Evolutionary conservation across 2,113 vertebrate genomes (phyloP).

Genomic region (Hemichromis elongatus): DNA sequence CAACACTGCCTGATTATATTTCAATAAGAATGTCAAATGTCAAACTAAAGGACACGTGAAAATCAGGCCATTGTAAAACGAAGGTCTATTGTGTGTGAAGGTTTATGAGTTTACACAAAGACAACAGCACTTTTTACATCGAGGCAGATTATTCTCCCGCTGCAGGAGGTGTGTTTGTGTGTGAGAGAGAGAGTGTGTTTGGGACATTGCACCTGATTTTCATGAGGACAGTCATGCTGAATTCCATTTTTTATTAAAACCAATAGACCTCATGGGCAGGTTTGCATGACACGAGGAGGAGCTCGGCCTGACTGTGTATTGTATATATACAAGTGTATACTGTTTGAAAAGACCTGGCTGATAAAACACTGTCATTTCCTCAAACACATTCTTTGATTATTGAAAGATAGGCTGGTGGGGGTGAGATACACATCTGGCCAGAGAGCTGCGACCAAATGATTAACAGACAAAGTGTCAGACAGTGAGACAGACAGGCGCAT

Average conservation of each 20-base stretch:
- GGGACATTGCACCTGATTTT: constrained; percentile 29
- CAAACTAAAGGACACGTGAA: not conserved
- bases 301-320: not conserved
- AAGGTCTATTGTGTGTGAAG: not conserved
- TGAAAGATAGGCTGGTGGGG: not conserved
- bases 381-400: constrained; percentile 40
- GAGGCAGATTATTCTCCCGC: not conserved
- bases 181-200: not conserved
- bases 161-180: not conserved
- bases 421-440: constrained; percentile 6
- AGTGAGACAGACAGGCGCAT: not conserved
- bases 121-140: not conserved
- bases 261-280: constrained; percentile 54
- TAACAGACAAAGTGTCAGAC: not conserved
- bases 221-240: constrained; percentile 27
- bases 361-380: constrained; percentile 57
- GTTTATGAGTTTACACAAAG: not conserved
- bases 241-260: constrained; percentile 65
- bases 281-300: constrained; percentile 24
- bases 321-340: not conserved
- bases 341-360: constrained; percentile 17
- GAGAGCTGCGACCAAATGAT: not conserved
- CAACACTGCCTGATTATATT: not conserved
- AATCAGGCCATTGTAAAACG: not conserved
- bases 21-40: not conserved